Evolutionary conservation across 2,797 vertebrate genomes (phyloP).

Genomic region (Macropus fuliginosus): DNA sequence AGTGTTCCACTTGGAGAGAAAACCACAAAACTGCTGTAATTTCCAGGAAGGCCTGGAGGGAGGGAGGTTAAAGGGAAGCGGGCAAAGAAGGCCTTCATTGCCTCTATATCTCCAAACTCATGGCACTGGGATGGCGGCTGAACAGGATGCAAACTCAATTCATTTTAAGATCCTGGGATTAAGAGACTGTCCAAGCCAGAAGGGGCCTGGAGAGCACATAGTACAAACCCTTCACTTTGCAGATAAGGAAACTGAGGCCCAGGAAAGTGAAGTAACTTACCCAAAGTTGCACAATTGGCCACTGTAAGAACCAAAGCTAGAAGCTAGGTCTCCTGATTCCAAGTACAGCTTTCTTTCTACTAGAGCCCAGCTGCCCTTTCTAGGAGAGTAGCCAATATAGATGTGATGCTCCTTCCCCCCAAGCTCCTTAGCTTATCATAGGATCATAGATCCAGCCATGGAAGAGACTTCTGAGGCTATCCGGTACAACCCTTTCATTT

Average conservation of each 20-base stretch:
- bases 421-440: neutral
- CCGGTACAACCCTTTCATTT: neutral
- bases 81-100: neutral
- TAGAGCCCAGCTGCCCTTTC: conserved; percentile 14
- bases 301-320: neutral
- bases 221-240: neutral
- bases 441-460: neutral
- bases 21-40: neutral
- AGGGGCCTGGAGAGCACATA: neutral
- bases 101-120: neutral
- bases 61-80: neutral
- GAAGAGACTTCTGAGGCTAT: neutral
- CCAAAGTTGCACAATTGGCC: neutral
- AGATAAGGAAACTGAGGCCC: neutral
- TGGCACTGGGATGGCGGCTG: neutral
- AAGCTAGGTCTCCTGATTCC: neutral
- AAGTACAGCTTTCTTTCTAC: neutral
- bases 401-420: neutral
- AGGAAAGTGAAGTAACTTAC: neutral
- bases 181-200: neutral
- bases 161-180: neutral
- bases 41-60: neutral
- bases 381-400: neutral
- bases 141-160: neutral
- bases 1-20: neutral